Conservation (phyloP, 2,113 vertebrate genomes). For the Nerophis lumbriciformis region DNA sequence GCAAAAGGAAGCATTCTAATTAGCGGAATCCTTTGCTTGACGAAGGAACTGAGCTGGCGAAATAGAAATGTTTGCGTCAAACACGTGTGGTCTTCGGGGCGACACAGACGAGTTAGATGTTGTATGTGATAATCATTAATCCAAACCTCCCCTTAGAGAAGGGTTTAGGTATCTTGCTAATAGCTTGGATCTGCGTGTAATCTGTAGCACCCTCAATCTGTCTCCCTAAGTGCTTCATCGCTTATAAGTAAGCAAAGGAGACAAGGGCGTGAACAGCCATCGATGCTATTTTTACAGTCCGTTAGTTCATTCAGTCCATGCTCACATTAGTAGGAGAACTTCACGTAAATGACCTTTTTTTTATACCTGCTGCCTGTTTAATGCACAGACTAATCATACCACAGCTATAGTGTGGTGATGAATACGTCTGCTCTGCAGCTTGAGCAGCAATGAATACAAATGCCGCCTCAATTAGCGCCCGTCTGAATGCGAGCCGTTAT, state of each 20-base stretch:
- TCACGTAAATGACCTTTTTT: constrained; percentile 26
- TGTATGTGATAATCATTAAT: constrained; percentile 57
- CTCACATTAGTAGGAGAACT: constrained; percentile 14
- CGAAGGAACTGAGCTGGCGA: constrained; percentile 56
- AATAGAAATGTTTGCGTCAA: constrained; percentile 62
- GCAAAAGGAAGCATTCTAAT: constrained; percentile 56
- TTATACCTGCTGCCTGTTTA: constrained; percentile 14
- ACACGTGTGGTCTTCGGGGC: constrained; percentile 43
- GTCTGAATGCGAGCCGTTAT: constrained; percentile 49
- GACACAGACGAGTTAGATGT: constrained; percentile 32
- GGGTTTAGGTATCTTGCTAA: constrained; percentile 20
- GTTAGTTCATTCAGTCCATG: constrained; percentile 38
- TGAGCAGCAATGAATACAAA: constrained; percentile 60
- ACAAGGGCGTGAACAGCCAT: constrained; percentile 18
- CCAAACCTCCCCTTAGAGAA: constrained; percentile 25
- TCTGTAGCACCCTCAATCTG: constrained; percentile 18
- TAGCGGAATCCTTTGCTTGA: constrained; percentile 58
- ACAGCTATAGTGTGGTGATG: constrained; percentile 32
- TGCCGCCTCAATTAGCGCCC: constrained; percentile 54
- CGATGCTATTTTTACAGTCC: constrained; percentile 34
- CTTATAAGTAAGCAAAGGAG: constrained; percentile 19
- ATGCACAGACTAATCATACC: constrained; percentile 34
- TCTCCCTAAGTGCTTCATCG: constrained; percentile 33
- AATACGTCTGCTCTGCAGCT: constrained; percentile 27
- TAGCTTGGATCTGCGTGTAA: constrained; percentile 7